Base-by-base conservation (phyloP, 2,888 invertebrate species). In the Acutogordius australiensis region DNA sequence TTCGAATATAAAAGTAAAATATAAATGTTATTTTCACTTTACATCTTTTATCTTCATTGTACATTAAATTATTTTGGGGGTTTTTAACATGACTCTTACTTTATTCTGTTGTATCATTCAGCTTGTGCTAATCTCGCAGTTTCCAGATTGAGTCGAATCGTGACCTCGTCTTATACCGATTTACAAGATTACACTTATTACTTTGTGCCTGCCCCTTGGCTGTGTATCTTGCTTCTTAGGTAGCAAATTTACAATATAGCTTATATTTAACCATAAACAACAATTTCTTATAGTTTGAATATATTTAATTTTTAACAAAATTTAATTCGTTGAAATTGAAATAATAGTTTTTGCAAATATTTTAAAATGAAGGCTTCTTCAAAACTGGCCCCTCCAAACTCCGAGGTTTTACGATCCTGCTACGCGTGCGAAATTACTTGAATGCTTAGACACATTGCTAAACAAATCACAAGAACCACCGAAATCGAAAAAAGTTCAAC, bases 121-220 rank as follows among this genome's bases (percentile, higher is more conserved):
- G 58, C 91, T 63, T 94, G 94, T 73, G 91, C 97, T 27, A 87
- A 88, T 66, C 76, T 97, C 63, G 94, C 97, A 62, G 94, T 99
- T 58, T 94, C 94, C 27, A 78, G 97, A 67, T 77, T 99, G 45
- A 90, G 88, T 71, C 78, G 91, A 69, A 97, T 97, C 75, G 91
- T 99, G 2, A 94, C 94, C 61, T 85, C 94, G 58, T 91, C 90
- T 68, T 94, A 97, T 70, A 94, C 91, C 65, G 97, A 97, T 75
- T 78, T 97, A 64, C 94, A 97, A 76, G 97, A 99, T 74, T 99
- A 99, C 71, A 97, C 97, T 1, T 99, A 99, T 73, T 99, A 97
- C 72, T 99, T 99, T 77, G 94, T 99, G 63, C 94, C 97, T 65
- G 97, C 94, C n/a, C 97, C 97, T 21, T 99, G 97, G 97, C 78